Base-by-base conservation (phyloP, 2,113 vertebrate species). In the Hiodon alosoides region DNA sequence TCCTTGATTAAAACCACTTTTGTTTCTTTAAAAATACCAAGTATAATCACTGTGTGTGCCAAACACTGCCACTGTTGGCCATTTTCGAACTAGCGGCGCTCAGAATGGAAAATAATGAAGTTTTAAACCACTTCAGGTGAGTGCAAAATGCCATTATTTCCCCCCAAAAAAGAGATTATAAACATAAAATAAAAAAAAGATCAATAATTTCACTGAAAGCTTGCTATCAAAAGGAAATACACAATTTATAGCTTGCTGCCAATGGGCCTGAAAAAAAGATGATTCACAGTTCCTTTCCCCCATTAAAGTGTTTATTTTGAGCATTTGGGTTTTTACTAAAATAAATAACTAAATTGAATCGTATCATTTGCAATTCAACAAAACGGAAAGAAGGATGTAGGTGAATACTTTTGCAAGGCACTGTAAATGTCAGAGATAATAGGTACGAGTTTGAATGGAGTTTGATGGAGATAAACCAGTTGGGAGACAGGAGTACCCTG, bases 191-290 rank as follows among this genome's bases (percentile, higher is more conserved):
- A 31, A 72, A 78, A 83, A 75, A 84, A 84, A 84, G 80, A 81
- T 11, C 3, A 64, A 17, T 17, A 31, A 31, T 10, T 58, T 55
- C 58, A 46, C 31, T 61, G 10, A 60, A 72, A 83, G 73, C 47
- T 53, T 10, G 53, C 76, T 83, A 81, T 86, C 86, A 89, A 89
- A 31, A 89, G 81, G 83, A 79, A 90, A 88, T 88, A 86, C 86
- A 82, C 51, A 62, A 74, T 75, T 77, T 79, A 84, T 81, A 86
- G 85, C 77, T 17, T 81, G 77, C 81, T 81, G 82, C 83, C 86
- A 86, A 89, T 87, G 85, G 31, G 31, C 2, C 31, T 0, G 31
- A 31, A 31, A 31, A 31, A 2, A 31, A 1, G 31, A 31, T 31
- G 31, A 31, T 31, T 31, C 31, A 31, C 31, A 31, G 31, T 31